These are phyloP conservation scores for Geotrypetes seraphini DNA, from an alignment of 2,797 vertebrate species.

Conservation along the genomic window DNA sequence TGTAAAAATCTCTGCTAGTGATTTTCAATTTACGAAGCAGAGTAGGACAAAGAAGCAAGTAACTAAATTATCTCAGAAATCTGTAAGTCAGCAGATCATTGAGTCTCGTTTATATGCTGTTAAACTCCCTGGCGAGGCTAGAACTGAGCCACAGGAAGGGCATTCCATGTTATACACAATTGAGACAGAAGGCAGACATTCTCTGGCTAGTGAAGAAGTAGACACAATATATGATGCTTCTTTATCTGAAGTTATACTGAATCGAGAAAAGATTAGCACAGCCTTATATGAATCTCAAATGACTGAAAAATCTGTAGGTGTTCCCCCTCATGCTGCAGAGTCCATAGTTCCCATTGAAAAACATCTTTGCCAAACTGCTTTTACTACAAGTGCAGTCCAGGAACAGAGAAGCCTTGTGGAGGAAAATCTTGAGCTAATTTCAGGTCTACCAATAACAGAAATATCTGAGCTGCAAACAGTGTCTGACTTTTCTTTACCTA, in stretches of 20 bases:
- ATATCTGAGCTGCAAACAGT: background rate
- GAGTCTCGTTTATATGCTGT: constrained; percentile 70
- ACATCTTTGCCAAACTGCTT: constrained; percentile 52
- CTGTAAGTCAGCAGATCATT: constrained; percentile 53
- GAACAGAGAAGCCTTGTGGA: constrained; percentile 60
- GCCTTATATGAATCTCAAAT: constrained; percentile 56
- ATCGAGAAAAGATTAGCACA: constrained; percentile 48
- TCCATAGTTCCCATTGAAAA: constrained; percentile 38
- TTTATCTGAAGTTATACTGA: constrained; percentile 53
- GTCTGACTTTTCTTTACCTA: background rate
- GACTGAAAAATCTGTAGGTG: constrained; percentile 51
- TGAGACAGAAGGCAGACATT: constrained; percentile 62
- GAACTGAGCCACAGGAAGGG: constrained; percentile 31
- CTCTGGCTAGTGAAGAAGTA: constrained; percentile 58
- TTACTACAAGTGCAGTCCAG: constrained; percentile 50
- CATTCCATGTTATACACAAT: constrained; percentile 68
- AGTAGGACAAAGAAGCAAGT: constrained; percentile 35
- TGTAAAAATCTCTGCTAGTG: too few relatives aligned
- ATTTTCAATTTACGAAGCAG: constrained; percentile 38
- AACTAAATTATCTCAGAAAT: constrained; percentile 55
- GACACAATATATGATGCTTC: constrained; percentile 43
- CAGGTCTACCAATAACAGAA: constrained; percentile 24
- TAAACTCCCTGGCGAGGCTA: constrained; percentile 58
- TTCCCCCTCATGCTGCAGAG: constrained; percentile 36
- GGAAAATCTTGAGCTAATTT: constrained; percentile 60